These are phyloP conservation scores for Conus betulinus DNA, from an alignment of 1,140 invertebrate species.

Conservation along the genomic window DNA sequence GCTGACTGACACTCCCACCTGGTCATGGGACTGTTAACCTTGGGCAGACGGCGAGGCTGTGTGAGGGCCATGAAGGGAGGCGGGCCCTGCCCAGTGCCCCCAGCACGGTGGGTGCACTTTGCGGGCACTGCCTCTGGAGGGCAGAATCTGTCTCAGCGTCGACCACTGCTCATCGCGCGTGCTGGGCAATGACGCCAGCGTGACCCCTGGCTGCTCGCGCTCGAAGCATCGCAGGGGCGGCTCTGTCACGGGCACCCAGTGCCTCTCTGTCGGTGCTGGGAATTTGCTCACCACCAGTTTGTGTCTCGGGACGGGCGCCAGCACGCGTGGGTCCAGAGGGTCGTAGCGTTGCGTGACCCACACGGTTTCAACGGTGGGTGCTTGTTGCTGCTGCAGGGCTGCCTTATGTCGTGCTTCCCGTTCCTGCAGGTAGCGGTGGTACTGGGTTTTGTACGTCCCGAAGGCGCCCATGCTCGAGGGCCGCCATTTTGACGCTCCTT, in stretches of 20 bases:
- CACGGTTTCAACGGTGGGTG: slow-evolving; percentile 50
- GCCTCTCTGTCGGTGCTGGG: slow-evolving; percentile 41
- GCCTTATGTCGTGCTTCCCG: slow-evolving; percentile 50
- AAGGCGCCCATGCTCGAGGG: slow-evolving; percentile 65
- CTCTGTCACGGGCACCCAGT: slow-evolving; percentile 67
- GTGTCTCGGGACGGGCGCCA: slow-evolving; percentile 68
- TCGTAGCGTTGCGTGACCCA: slow-evolving; percentile 71
- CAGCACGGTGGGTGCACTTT: slow-evolving; percentile 60
- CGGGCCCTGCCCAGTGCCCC: slow-evolving; percentile 63
- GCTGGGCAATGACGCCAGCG: slow-evolving; percentile 39
- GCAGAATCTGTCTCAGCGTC: slow-evolving; percentile 71
- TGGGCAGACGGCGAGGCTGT: slow-evolving; percentile 56
- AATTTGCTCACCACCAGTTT: slow-evolving; percentile 56
- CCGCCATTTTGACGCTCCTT: slow-evolving; percentile 56
- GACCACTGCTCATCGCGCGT: slow-evolving; percentile 69
- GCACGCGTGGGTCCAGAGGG: slow-evolving; percentile 63
- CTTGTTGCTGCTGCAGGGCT: not conserved
- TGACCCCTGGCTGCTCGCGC: not conserved
- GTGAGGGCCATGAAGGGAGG: slow-evolving; percentile 40
- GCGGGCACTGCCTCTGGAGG: slow-evolving; percentile 57
- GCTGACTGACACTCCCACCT: slow-evolving; percentile 50
- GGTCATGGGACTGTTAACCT: slow-evolving; percentile 71
- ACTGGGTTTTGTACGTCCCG: slow-evolving; percentile 62
- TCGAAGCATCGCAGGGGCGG: slow-evolving; percentile 62
- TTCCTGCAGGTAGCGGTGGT: slow-evolving; percentile 58